Evolutionary conservation across 2,888 invertebrate species (phyloP), one percentile per base, ranked within the genome.

Genomic region (Gisinianus flammeolus): DNA sequence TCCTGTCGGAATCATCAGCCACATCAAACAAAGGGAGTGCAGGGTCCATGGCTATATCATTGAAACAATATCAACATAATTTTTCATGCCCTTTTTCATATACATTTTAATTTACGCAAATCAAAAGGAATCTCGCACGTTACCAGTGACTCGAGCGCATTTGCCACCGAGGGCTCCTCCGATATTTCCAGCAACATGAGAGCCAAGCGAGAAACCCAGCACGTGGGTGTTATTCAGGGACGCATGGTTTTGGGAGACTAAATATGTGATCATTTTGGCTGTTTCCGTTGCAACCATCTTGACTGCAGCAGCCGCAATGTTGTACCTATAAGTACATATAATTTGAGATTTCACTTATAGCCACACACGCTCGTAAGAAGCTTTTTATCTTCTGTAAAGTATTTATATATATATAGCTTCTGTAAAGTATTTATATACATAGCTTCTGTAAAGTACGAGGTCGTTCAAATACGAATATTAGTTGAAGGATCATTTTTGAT

Each of bases 141-240:
- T 26, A 10, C 76, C 35, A 35, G 79, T 69, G 19, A 83, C 68
- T 72, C 91, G 87, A 1, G 88, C 87, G 0, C 91, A 89, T 70
- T 87, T 87, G 85, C 90, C 90, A 84, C 87, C 88, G 0, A 91
- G 85, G 24, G 89, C 87, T 44, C 88, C 87, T 0, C 91, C 91
- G 0, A 91, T 90, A 0, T 91, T 90, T 0, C 92, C 92, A 0
- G 91, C 91, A 79, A 90, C 89, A 81, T 92, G 91, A 0, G 90
- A 91, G 54, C 92, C n/a, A 76, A 92, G 85, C 84, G 91, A 91
- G 85, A 91, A 89, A 0, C 92, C 91, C 2, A 91, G 87, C 31
- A 91, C 85, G 84, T 91, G 91, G 0, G 91, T 88, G 77, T 88
- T 89, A 33, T 89, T 88, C 52, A 91, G 84, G 56, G 90, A 86